A percentile compares a stretch with the other conserved stretches of the same genome.
Conservation (phyloP, 1,140 invertebrate genomes). For the Lethocerus indicus region DNA sequence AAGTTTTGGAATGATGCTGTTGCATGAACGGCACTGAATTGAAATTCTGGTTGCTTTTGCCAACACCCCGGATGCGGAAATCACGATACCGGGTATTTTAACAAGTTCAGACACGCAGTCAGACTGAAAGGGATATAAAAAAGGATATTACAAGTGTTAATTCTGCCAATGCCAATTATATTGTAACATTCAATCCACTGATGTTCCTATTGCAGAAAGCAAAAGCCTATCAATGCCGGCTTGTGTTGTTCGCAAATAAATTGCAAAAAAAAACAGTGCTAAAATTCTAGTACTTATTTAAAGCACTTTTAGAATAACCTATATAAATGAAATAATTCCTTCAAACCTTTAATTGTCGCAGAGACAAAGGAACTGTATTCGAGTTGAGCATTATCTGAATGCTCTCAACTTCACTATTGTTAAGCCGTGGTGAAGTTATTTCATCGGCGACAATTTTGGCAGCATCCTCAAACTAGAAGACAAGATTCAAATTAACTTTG, state of each 20-base stretch:
- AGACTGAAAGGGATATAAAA: slow-evolving; percentile 61
- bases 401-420: slow-evolving; percentile 80
- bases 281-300: too few relatives aligned
- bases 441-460: slow-evolving; percentile 96
- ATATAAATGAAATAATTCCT: too few relatives aligned
- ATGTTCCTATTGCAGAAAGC: background rate
- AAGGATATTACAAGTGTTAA: too few relatives aligned
- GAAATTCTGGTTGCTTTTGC: slow-evolving; percentile 91
- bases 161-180: too few relatives aligned
- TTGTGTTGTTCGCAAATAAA: too few relatives aligned
- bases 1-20: slow-evolving; percentile 76
- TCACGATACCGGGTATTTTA: slow-evolving; percentile 91
- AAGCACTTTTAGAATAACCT: too few relatives aligned
- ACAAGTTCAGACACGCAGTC: slow-evolving; percentile 83
- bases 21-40: slow-evolving; percentile 90
- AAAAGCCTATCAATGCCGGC: slow-evolving; percentile 62
- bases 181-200: background rate
- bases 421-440: slow-evolving; percentile 77
- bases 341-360: too few relatives aligned
- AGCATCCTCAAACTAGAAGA: slow-evolving; percentile 76
- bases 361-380: slow-evolving; percentile 58
- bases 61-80: slow-evolving; percentile 83
- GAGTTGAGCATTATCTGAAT: slow-evolving; percentile 86
- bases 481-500: slow-evolving; percentile 6
- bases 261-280: too few relatives aligned